phyloP scores from a whole-genome alignment of 1,140 invertebrate species.

The Bombus superbus region DNA sequence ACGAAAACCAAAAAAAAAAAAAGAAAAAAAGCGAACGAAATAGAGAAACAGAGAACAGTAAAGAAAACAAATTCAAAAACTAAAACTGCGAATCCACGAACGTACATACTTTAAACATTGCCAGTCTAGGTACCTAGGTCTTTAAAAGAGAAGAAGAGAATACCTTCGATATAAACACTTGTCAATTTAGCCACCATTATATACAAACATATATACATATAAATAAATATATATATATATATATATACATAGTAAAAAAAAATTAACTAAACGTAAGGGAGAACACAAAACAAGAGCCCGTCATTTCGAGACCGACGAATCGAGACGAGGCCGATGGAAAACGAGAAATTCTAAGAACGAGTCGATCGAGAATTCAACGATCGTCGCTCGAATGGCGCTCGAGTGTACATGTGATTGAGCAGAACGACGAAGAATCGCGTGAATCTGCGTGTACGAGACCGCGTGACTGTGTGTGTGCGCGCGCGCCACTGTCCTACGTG shows the following conservation, averaged over 20 bases:
- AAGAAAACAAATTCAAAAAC: not conserved
- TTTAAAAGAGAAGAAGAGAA: slow-evolving; percentile 50
- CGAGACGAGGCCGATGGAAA: not conserved
- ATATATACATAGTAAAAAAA: slow-evolving; percentile 58
- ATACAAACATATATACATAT: slow-evolving; percentile 55
- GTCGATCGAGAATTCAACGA: slow-evolving; percentile 38
- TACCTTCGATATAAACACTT: slow-evolving; percentile 70
- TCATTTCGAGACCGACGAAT: slow-evolving; percentile 42
- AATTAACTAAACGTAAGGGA: slow-evolving; percentile 63
- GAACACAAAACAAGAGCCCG: slow-evolving; percentile 1
- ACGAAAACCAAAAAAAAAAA: not conserved
- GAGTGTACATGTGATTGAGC: slow-evolving; percentile 35
- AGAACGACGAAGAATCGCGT: slow-evolving; percentile 46
- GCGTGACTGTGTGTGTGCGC: not conserved
- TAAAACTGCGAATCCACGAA: slow-evolving; percentile 47
- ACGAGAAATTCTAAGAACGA: slow-evolving; percentile 48
- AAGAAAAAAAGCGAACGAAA: slow-evolving; percentile 16
- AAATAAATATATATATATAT: slow-evolving; percentile 32
- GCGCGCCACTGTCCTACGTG: slow-evolving; percentile 18
- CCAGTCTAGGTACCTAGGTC: slow-evolving; percentile 69
- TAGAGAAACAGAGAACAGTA: not conserved
- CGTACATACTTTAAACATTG: slow-evolving; percentile 69
- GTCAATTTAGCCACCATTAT: slow-evolving; percentile 69
- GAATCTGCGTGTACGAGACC: not conserved
- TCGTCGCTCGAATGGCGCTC: slow-evolving; percentile 47